phyloP scores from a whole-genome alignment of 2,113 vertebrate species.

The Syngnathus typhle region DNA sequence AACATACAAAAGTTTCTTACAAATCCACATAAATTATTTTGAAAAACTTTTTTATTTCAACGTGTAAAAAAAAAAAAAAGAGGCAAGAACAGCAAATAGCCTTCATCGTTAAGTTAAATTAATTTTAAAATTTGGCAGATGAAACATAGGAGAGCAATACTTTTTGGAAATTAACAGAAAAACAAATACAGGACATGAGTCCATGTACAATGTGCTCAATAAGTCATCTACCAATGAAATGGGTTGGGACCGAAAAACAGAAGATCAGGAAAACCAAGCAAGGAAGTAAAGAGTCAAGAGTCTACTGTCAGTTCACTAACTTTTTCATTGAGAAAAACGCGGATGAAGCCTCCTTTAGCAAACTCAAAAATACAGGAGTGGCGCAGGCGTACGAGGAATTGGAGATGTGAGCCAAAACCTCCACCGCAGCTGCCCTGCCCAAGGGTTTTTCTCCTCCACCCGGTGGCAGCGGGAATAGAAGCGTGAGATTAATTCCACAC shows the following conservation, averaged over 20 bases:
- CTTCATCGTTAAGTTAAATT: conserved; percentile 48
- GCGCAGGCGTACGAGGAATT: conserved; percentile 4
- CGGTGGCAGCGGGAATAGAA: conserved; percentile 43
- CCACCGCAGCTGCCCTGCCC: conserved; percentile 48
- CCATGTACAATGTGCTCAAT: background rate
- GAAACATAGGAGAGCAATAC: conserved; percentile 22
- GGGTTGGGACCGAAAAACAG: too few relatives aligned
- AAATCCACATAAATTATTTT: background rate
- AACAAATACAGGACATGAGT: background rate
- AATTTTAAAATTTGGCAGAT: conserved; percentile 23
- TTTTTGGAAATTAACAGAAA: background rate
- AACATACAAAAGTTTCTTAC: conserved; percentile 17
- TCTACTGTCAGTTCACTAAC: too few relatives aligned
- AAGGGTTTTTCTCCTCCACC: conserved; percentile 30
- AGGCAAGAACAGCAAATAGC: conserved; percentile 38
- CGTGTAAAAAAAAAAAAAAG: conserved; percentile 44
- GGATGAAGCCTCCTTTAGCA: too few relatives aligned
- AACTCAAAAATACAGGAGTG: conserved; percentile 17
- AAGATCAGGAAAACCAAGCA: conserved; percentile 1
- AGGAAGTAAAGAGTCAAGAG: background rate
- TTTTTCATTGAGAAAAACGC: too few relatives aligned
- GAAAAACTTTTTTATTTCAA: conserved; percentile 10
- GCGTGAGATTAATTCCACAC: conserved; percentile 25
- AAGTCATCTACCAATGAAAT: background rate
- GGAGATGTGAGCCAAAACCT: conserved; percentile 24